phyloP scores from a whole-genome alignment of 2,888 invertebrate genomes.

The Bruchidius siliquastri region DNA sequence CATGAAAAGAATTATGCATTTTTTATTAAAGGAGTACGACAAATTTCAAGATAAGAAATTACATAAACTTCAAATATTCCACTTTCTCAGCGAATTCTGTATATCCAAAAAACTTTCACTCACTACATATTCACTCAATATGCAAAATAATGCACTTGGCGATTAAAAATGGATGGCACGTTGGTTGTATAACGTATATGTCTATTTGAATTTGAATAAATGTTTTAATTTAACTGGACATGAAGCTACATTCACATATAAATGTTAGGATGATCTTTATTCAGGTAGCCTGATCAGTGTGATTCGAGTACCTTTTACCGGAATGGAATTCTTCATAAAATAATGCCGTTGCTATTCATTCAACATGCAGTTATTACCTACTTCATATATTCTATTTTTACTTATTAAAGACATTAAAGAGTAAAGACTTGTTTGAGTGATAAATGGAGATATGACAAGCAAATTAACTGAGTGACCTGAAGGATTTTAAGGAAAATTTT shows the following conservation, averaged over 20 bases:
- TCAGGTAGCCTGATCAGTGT: not conserved
- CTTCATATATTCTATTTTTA: no score
- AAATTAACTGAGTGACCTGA: no score
- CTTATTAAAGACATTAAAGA: no score
- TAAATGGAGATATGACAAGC: no score
- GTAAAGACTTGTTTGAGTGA: no score
- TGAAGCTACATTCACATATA: not conserved
- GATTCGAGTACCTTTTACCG: no score
- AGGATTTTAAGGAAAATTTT: no score
- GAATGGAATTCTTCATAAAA: no score
- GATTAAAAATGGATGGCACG: not conserved
- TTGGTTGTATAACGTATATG: not conserved
- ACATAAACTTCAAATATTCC: not conserved
- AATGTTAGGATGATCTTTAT: not conserved
- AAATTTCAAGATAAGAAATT: not conserved
- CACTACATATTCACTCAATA: not conserved
- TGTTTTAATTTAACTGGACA: not conserved
- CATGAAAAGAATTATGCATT: no score
- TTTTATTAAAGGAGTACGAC: no score
- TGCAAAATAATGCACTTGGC: not conserved
- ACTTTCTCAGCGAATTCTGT: not conserved
- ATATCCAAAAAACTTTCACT: not conserved
- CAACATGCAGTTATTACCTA: no score
- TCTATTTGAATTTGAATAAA: not conserved
- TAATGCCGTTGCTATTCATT: no score